These are phyloP conservation scores for Xiphophorus hellerii DNA, from an alignment of 2,113 vertebrate species.

Conservation along the genomic window DNA sequence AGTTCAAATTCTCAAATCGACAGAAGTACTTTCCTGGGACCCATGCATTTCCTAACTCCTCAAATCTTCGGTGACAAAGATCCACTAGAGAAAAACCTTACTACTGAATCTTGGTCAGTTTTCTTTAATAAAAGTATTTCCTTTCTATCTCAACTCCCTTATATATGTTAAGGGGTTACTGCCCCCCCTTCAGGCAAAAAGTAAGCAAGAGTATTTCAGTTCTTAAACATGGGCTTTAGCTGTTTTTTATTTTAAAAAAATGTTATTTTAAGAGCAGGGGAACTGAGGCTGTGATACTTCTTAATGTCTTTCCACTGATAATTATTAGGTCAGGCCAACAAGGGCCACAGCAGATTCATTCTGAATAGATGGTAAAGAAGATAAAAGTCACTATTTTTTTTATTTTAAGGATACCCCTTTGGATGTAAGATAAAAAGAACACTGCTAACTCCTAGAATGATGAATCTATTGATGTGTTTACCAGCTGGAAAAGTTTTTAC, in stretches of 20 bases:
- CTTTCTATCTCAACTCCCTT: background rate
- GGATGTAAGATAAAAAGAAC: background rate
- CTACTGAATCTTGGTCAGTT: background rate
- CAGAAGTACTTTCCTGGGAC: background rate
- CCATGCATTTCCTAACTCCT: background rate
- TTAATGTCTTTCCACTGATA: too few species aligned
- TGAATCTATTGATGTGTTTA: background rate
- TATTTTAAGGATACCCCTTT: too few species aligned
- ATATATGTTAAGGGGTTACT: background rate
- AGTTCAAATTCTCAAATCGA: background rate
- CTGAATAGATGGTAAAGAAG: background rate
- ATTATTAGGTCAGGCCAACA: too few species aligned
- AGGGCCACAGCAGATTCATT: background rate
- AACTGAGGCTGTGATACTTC: too few species aligned
- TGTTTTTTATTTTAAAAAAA: too few species aligned
- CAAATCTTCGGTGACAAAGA: background rate
- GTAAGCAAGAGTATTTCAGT: too few species aligned
- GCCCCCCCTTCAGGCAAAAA: too few species aligned
- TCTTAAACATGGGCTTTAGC: too few species aligned
- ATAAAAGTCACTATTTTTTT: background rate
- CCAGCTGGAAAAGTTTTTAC: background rate
- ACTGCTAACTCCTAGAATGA: background rate
- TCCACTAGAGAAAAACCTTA: background rate
- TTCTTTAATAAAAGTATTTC: background rate
- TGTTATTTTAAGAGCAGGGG: too few species aligned